These are phyloP conservation scores for Heliconius ethilla DNA, from an alignment of 2,888 invertebrate genomes.

Conservation along the genomic window DNA sequence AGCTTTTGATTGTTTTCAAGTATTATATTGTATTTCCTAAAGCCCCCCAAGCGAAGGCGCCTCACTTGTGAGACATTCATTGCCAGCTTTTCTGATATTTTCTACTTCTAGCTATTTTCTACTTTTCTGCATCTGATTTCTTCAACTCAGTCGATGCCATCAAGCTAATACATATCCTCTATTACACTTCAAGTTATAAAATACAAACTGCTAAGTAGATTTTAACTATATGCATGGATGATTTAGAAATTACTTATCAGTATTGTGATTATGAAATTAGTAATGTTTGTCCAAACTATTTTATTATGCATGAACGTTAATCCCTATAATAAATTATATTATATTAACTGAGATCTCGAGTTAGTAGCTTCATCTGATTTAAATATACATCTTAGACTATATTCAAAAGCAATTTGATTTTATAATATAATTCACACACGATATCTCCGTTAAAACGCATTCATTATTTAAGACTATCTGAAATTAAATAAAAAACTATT, in stretches of 20 bases:
- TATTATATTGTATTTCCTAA: conserved; percentile 57
- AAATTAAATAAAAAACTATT: background rate
- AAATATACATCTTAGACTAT: background rate
- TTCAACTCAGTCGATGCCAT: conserved; percentile 40
- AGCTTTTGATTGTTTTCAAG: conserved; percentile 66
- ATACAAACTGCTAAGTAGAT: conserved; percentile 41
- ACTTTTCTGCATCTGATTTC: conserved; percentile 39
- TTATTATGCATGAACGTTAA: conserved; percentile 40
- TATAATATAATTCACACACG: background rate
- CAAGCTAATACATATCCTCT: conserved; percentile 42
- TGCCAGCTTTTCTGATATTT: conserved; percentile 62
- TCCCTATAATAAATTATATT: conserved; percentile 26
- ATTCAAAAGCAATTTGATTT: background rate
- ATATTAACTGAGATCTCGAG: conserved; percentile 36
- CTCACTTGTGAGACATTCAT: conserved; percentile 80
- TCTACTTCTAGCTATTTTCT: conserved; percentile 40
- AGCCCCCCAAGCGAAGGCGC: conserved; percentile 72
- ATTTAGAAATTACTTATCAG: conserved; percentile 37
- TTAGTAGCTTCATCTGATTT: background rate
- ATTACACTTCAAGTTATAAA: conserved; percentile 40
- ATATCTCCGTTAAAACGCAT: conserved; percentile 24
- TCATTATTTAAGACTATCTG: conserved; percentile 8
- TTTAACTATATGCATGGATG: conserved; percentile 40
- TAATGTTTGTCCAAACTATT: conserved; percentile 37
- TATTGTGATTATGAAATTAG: conserved; percentile 30